Base-by-base conservation (phyloP, 1,140 invertebrate species). In the Metaphire vulgaris region DNA sequence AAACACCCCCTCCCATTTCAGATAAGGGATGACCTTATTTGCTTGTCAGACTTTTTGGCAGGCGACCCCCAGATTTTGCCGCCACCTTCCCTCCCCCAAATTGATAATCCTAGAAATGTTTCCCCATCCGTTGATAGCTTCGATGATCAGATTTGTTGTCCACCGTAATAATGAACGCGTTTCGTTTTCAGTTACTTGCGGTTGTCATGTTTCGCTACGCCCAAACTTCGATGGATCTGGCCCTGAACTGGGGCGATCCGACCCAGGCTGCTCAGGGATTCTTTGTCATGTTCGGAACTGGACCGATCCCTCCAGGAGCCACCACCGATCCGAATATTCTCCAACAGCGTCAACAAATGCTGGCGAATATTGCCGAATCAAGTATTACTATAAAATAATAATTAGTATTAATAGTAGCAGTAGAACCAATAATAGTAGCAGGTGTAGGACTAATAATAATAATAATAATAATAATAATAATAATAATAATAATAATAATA, bases 181-280 rank as follows among this genome's bases (percentile, higher is more conserved):
- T 21, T n/a, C 2, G 65, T 66, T 69, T 1, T 69, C 31, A 69
- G 67, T 69, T 69, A 69, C 6, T 69, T 6, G 2, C 26, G 14
- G 26, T 73, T 16, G 16, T 41, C 0, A 14, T 56, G 0, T 73
- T 73, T 34, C 72, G 72, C 16, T 21, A 41, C 26, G 33, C 26
- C 28, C 33, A 73, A n/a, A 73, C 72, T 2, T 73, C 72, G 31
- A 12, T 41, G 33, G 41, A 73, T 34, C 30, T 73, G 16, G 72
- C 72, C 33, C 16, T 73, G 41, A 1, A 1, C 16, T 73, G 72
- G 72, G 72, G 72, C 34, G 72, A 73, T 16, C 72, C 72, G 2
- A 73, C 32, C 14, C 72, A 73, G 34, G 33, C 32, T 2, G 72
- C 72, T n/a, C 72, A 73, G 28, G 32, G 30, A 1, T 73, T 41